phyloP scores from a whole-genome alignment of 2,888 invertebrate genomes.

The Eurois occulta region DNA sequence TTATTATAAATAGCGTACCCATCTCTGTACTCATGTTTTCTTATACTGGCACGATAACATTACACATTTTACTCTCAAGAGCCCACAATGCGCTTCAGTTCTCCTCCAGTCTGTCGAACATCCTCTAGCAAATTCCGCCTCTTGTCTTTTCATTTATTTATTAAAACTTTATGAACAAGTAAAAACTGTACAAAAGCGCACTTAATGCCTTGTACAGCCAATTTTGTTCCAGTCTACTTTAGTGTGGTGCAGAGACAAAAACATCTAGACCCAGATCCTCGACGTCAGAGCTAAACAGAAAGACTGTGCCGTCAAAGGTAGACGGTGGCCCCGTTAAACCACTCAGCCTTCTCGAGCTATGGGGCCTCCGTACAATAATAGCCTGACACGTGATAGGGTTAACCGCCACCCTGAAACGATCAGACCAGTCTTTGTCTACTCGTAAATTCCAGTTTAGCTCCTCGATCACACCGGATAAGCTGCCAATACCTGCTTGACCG shows the following conservation, averaged over 20 bases:
- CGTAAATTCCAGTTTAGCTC: not conserved
- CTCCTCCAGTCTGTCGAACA: slow-evolving; percentile 61
- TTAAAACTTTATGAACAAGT: not conserved
- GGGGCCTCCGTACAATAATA: not conserved
- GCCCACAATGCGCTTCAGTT: slow-evolving; percentile 37
- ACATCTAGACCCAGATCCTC: not conserved
- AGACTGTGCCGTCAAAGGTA: no score
- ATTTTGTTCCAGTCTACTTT: not conserved
- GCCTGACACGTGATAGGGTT: not conserved
- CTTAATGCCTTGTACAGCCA: not conserved
- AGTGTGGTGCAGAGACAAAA: not conserved
- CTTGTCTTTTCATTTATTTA: slow-evolving; percentile 58
- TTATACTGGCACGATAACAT: not conserved
- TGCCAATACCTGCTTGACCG: not conserved
- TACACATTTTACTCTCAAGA: slow-evolving; percentile 1
- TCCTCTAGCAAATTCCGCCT: slow-evolving; percentile 73
- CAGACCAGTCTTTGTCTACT: not conserved
- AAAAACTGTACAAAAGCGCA: not conserved
- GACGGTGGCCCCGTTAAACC: no score
- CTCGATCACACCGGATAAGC: not conserved
- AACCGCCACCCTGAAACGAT: not conserved
- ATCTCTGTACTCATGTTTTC: not conserved
- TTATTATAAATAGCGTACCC: not conserved
- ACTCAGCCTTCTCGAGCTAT: not conserved
- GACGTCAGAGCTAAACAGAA: not conserved